Conservation (phyloP, 1,140 invertebrate genomes). For the Drosophila yakuba region DNA sequence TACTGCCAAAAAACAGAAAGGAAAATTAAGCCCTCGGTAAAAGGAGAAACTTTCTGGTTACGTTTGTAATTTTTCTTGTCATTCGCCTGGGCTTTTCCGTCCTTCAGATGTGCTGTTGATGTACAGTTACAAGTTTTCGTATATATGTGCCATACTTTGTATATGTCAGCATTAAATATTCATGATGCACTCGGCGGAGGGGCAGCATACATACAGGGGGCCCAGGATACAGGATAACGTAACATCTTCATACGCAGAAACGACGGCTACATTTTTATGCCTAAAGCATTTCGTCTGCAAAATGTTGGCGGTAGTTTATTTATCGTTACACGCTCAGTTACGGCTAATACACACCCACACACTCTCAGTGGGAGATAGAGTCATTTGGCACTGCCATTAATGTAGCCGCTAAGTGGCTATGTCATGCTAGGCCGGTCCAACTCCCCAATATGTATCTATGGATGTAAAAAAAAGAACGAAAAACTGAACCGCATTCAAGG, state of each 20-base stretch:
- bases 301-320: conserved; percentile 77
- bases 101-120: conserved; percentile 41
- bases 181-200: conserved; percentile 52
- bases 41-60: conserved; percentile 53
- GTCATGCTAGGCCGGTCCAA: conserved; percentile 75
- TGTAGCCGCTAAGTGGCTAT: conserved; percentile 82
- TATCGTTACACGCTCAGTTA: conserved; percentile 81
- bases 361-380: conserved; percentile 22
- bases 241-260: conserved; percentile 76
- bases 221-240: conserved; percentile 38
- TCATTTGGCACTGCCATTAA: conserved; percentile 80
- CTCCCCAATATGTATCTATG: conserved; percentile 16
- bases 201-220: conserved; percentile 6
- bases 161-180: conserved; percentile 82
- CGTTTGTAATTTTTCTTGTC: conserved; percentile 73
- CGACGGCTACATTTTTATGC: conserved; percentile 66
- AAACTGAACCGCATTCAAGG: conserved; percentile 46
- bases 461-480: conserved; percentile 4
- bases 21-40: conserved; percentile 38
- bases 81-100: conserved; percentile 48
- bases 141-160: conserved; percentile 71
- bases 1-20: conserved; percentile 5
- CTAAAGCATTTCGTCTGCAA: conserved; percentile 42
- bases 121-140: conserved; percentile 56
- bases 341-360: conserved; percentile 11